A percentile compares a stretch with the other conserved stretches of the same genome.
phyloP scores from a whole-genome alignment of 1,140 invertebrate species.

The Temnothorax longispinosus region DNA sequence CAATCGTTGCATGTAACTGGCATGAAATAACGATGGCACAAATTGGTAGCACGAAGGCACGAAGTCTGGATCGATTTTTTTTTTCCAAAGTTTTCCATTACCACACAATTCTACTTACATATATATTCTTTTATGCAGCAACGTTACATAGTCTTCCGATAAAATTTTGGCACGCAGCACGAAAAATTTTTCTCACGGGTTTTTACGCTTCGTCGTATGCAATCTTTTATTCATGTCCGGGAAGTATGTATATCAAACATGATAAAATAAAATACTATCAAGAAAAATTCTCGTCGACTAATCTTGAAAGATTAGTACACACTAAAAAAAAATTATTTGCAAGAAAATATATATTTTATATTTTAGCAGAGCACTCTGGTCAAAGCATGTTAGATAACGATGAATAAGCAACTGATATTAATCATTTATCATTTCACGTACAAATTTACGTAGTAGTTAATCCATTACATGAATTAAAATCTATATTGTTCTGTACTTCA shows the following conservation, averaged over 20 bases:
- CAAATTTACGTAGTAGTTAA: background rate
- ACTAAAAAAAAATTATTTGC: too few relatives aligned
- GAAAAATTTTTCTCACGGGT: background rate
- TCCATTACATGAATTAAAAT: background rate
- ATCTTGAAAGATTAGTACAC: too few relatives aligned
- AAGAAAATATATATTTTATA: too few relatives aligned
- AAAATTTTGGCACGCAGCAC: background rate
- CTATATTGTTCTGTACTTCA: background rate
- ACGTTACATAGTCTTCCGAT: too few relatives aligned
- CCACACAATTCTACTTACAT: background rate
- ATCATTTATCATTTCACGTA: background rate
- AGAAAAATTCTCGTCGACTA: too few relatives aligned
- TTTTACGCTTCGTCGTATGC: background rate
- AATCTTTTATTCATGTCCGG: conserved; percentile 20
- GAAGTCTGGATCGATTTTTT: conserved; percentile 9
- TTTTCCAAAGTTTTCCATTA: conserved; percentile 5
- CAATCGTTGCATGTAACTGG: background rate
- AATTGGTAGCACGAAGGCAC: background rate
- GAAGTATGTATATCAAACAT: background rate
- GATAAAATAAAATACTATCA: too few relatives aligned
- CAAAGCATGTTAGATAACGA: background rate
- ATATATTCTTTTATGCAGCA: background rate
- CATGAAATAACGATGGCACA: conserved; percentile 4
- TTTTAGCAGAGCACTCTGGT: too few relatives aligned
- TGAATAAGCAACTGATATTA: background rate